phyloP scores from a whole-genome alignment of 2,113 vertebrate genomes.

The Hemichromis elongatus region DNA sequence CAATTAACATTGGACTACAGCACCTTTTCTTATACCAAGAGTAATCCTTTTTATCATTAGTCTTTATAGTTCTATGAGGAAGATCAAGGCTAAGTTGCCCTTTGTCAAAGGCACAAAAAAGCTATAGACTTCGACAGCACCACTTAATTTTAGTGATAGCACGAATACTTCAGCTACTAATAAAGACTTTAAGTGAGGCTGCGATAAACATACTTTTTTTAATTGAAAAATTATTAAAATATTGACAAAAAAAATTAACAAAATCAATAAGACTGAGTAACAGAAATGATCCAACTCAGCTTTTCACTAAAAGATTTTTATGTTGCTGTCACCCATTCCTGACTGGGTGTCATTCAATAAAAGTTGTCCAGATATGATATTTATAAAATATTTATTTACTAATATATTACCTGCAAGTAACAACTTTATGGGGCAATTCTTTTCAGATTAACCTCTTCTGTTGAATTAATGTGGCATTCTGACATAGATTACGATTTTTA shows the following conservation, averaged over 20 bases:
- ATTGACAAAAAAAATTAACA: neutral
- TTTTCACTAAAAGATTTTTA: neutral
- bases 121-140: conserved; percentile 30
- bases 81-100: conserved; percentile 57
- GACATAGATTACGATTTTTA: neutral
- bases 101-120: conserved; percentile 51
- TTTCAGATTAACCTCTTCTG: neutral
- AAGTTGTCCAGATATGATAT: neutral
- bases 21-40: conserved; percentile 62
- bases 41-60: conserved; percentile 71
- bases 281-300: neutral
- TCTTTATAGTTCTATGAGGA: conserved; percentile 46
- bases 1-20: conserved; percentile 74
- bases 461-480: neutral
- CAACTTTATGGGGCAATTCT: neutral
- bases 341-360: neutral
- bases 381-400: neutral
- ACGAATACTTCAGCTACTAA: neutral
- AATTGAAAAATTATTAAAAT: neutral
- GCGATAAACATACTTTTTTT: conserved; percentile 2
- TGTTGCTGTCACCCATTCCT: neutral
- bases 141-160: conserved; percentile 28
- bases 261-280: neutral
- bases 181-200: neutral
- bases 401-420: neutral